phyloP scores from a whole-genome alignment of 2,113 vertebrate species.

The Grus americana region DNA sequence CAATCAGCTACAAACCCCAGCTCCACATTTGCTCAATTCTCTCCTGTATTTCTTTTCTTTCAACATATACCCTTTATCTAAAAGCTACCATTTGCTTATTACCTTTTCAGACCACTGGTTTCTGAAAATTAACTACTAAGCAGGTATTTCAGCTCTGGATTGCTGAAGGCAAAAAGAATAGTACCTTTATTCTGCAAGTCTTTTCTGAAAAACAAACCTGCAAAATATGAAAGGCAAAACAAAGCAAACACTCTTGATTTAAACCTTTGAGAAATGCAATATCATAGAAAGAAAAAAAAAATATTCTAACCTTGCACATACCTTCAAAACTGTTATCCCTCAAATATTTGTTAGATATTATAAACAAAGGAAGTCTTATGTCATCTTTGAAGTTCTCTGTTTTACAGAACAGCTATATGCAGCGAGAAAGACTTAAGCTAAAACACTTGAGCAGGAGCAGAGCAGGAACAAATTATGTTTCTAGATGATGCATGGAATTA shows the following conservation, averaged over 20 bases:
- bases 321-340: neutral
- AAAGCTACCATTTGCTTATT: slow-evolving; percentile 22
- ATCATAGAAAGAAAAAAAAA: neutral
- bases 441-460: neutral
- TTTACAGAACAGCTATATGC: neutral
- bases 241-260: neutral
- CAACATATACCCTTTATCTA: neutral
- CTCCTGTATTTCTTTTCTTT: neutral
- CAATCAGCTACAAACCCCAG: neutral
- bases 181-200: neutral
- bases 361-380: neutral
- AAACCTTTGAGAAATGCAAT: neutral
- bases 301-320: neutral
- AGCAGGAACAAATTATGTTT: neutral
- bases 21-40: neutral
- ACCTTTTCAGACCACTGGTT: slow-evolving; percentile 4
- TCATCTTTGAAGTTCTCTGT: neutral
- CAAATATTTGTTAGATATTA: slow-evolving; percentile 24
- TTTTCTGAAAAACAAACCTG: neutral
- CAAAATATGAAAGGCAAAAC: slow-evolving; percentile 20
- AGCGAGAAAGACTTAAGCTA: neutral
- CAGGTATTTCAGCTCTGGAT: neutral
- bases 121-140: slow-evolving; percentile 31
- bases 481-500: neutral
- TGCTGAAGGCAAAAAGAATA: slow-evolving; percentile 3